phyloP scores from a whole-genome alignment of 2,797 vertebrate genomes.

The Xiphophorus birchmanni region DNA sequence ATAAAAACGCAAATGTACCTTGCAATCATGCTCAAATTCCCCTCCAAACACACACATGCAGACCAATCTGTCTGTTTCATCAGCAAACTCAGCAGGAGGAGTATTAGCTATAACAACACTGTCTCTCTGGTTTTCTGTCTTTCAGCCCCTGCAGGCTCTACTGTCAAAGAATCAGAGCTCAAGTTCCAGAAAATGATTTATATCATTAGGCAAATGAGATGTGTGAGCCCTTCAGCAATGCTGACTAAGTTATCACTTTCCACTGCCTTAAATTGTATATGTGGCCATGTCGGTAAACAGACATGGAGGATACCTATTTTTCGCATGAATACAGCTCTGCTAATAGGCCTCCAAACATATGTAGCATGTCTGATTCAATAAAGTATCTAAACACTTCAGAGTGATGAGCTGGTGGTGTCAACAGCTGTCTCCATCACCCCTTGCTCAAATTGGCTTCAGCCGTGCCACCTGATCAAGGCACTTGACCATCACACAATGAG shows the following conservation, averaged over 20 bases:
- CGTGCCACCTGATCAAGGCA: constrained; percentile 59
- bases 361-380: constrained; percentile 75
- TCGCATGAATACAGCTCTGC: constrained; percentile 47
- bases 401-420: constrained; percentile 68
- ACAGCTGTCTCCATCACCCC: constrained; percentile 78
- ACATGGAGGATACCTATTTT: constrained; percentile 43
- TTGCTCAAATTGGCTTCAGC: constrained; percentile 75
- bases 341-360: constrained; percentile 70
- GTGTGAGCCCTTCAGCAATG: constrained; percentile 67
- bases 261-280: constrained; percentile 47
- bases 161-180: constrained; percentile 70
- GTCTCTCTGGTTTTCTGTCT: constrained; percentile 62
- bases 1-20: constrained; percentile 17
- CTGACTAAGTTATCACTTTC: constrained; percentile 70
- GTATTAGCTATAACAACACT: constrained; percentile 69
- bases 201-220: constrained; percentile 84
- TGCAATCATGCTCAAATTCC: constrained; percentile 4
- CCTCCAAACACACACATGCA: constrained; percentile 17
- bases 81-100: constrained; percentile 71
- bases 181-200: constrained; percentile 80
- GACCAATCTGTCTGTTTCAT: constrained; percentile 71
- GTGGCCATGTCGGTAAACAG: constrained; percentile 1
- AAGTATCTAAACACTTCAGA: constrained; percentile 64
- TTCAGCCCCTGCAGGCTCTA: constrained; percentile 52
- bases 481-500: constrained; percentile 65